A percentile compares a stretch with the other conserved stretches of the same genome.
phyloP scores from a whole-genome alignment of 2,888 invertebrate genomes.

The Gandaritis pyraliata region DNA sequence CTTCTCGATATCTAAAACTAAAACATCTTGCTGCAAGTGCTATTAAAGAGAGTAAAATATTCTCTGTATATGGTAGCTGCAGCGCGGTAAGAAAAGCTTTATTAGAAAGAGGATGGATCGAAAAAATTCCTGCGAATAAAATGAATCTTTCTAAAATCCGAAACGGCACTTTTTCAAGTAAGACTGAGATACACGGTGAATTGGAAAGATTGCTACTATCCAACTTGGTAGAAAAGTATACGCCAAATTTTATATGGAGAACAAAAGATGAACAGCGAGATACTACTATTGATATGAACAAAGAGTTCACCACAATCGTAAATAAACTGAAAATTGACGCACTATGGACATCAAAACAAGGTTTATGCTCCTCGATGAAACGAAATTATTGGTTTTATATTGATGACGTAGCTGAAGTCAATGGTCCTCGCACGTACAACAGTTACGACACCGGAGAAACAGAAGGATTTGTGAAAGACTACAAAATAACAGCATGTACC shows the following conservation, averaged over 20 bases:
- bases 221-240: slow-evolving; percentile 65
- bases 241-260: slow-evolving; percentile 73
- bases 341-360: slow-evolving; percentile 76
- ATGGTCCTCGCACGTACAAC: slow-evolving; percentile 89
- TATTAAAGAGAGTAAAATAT: slow-evolving; percentile 80
- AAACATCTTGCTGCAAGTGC: slow-evolving; percentile 77
- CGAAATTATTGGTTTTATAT: slow-evolving; percentile 87
- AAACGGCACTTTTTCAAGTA: slow-evolving; percentile 54
- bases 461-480: slow-evolving; percentile 88
- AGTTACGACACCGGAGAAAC: slow-evolving; percentile 83
- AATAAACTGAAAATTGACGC: slow-evolving; percentile 72
- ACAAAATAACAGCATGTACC: slow-evolving; percentile 90
- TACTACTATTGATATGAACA: slow-evolving; percentile 55
- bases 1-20: slow-evolving; percentile 59
- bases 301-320: slow-evolving; percentile 57
- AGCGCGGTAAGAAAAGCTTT: slow-evolving; percentile 84
- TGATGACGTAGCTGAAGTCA: slow-evolving; percentile 85
- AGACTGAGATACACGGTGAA: slow-evolving; percentile 59
- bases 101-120: slow-evolving; percentile 88
- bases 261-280: slow-evolving; percentile 54
- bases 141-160: slow-evolving; percentile 71
- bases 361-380: slow-evolving; percentile 82
- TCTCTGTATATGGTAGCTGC: slow-evolving; percentile 81
- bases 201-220: slow-evolving; percentile 73
- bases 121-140: slow-evolving; percentile 82